Percentiles rank a stretch among this genome's conserved stretches.
Evolutionary conservation across 2,797 vertebrate genomes (phyloP).

Genomic region (Gymnothorax reevesii): DNA sequence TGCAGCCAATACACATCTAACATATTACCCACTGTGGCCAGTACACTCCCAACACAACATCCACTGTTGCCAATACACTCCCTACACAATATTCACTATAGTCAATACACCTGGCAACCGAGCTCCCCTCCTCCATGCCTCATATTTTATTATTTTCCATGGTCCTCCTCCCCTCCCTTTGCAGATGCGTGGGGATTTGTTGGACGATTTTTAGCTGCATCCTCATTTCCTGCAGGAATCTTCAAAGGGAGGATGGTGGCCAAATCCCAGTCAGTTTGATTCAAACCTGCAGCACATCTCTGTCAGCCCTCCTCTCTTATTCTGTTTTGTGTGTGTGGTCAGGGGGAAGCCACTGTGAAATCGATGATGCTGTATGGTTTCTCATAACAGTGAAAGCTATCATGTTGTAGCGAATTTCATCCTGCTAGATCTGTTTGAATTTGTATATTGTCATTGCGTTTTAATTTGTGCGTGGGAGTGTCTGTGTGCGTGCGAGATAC

Average conservation of each 20-base stretch:
- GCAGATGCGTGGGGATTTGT: constrained; percentile 8
- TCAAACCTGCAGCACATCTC: background rate
- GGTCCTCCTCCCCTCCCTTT: background rate
- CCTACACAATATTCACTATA: no score
- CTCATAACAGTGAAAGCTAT: background rate
- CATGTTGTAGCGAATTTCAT: background rate
- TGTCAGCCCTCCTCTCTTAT: background rate
- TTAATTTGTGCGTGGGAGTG: background rate
- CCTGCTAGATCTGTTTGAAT: background rate
- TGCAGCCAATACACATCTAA: no score
- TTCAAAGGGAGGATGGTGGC: constrained; percentile 6
- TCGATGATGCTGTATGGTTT: background rate
- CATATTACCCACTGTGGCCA: no score
- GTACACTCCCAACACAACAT: no score
- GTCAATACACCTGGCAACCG: background rate
- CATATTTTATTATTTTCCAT: background rate
- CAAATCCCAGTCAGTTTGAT: background rate
- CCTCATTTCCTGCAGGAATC: background rate
- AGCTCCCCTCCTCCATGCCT: background rate
- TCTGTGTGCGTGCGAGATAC: background rate
- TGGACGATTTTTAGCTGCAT: background rate
- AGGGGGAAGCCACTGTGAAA: background rate
- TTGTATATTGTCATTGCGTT: background rate
- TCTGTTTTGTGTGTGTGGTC: background rate
- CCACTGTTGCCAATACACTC: no score